Conservation (phyloP, 2,797 vertebrate genomes). For the Hemibagrus guttatus region DNA sequence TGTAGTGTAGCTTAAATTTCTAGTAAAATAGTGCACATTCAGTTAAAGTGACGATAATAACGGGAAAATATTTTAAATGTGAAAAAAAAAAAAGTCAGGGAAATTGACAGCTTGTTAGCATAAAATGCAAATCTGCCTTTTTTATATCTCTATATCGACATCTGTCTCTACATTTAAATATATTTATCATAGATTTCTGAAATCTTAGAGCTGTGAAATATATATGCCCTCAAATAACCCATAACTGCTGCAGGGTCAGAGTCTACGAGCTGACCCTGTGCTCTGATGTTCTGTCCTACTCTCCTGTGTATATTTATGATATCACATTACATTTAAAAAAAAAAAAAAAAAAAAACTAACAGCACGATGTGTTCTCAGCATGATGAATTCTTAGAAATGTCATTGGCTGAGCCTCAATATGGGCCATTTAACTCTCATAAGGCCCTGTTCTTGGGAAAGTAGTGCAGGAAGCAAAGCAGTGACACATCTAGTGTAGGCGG, state of each 20-base stretch:
- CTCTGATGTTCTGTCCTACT: not conserved
- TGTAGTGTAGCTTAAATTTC: not conserved
- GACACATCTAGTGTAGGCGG: conserved; percentile 11
- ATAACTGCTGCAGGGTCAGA: not conserved
- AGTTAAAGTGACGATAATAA: not conserved
- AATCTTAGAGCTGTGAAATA: not conserved
- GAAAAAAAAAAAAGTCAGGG: not conserved
- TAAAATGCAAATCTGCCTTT: not conserved
- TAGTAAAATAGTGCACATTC: not conserved
- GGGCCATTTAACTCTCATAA: conserved; percentile 22
- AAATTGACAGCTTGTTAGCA: not conserved
- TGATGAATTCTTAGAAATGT: conserved; percentile 4
- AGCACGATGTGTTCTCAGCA: not conserved
- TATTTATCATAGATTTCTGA: not conserved
- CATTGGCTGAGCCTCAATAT: not conserved
- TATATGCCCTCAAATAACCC: not conserved
- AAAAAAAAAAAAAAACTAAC: not conserved
- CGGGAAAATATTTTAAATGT: not conserved
- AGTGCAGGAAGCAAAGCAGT: conserved; percentile 4
- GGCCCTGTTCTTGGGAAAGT: not conserved
- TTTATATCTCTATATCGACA: not conserved
- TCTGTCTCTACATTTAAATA: not conserved
- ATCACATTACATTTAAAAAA: not conserved
- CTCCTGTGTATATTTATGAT: not conserved
- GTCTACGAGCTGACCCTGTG: not conserved